Base-by-base conservation (phyloP, 2,888 invertebrate species). In the Hemaris fuciformis region DNA sequence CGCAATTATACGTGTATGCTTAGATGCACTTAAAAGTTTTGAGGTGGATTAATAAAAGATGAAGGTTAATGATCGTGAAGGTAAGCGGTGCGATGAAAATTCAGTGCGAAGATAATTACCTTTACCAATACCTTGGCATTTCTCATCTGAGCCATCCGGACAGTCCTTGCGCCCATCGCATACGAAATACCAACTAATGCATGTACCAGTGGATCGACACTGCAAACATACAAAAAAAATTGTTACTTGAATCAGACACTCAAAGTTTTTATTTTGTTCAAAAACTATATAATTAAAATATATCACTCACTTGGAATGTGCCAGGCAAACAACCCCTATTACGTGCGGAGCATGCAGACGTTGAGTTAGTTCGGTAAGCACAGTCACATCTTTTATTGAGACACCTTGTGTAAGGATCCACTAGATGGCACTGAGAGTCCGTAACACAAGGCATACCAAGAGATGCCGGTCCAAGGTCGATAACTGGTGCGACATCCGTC, bases 141-240 rank as follows among this genome's bases (percentile, higher is more conserved):
- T 95, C 85, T 98, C 98, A 81, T 98, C 98, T 0, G 97, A 97
- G 20, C 96, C 97, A 77, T 98, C 98, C 7, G 94, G 94, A 79
- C 98, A 98, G 80, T 98, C 97, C 66, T 95, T 94, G 68, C 96
- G 94, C 8, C 96, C 96, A 82, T 98, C 98, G 85, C 98, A 98
- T 3, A 98, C 97, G 86, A 97, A 98, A 93, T 97, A 98, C 97
- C 97, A 98, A 74, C 97, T 97, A 79, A 98, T 96, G 85, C 98
- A 98, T 13, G 94, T 93, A 0, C 98, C 98, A 59, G 96, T 95
- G 60, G 96, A 96, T 31, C 96, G 96, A 81, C 98, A 98, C 95
- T 98, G 91, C 60, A 92, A 88, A 56, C 48, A 62, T 25, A 45
- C n/a, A 67, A 53, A 60, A 18, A 13, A n/a, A n/a, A n/a, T n/a